phyloP scores from a whole-genome alignment of 2,797 vertebrate species.

The Eutrigla gurnardus region DNA sequence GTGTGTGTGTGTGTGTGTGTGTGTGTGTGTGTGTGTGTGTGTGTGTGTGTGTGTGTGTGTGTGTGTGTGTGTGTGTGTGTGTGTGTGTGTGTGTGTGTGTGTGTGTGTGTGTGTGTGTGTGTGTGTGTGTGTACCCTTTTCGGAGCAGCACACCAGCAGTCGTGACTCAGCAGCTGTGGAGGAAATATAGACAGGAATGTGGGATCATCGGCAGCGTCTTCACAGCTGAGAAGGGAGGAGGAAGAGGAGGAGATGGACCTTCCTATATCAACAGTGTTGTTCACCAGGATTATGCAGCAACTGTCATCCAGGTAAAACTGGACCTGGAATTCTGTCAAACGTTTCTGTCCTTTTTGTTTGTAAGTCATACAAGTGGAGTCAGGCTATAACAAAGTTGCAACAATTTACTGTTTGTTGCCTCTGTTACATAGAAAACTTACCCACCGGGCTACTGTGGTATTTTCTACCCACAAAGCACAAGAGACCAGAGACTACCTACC shows the following conservation, averaged over 20 bases:
- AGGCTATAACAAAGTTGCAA: neutral
- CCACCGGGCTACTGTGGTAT: neutral
- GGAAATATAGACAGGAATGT: constrained; percentile 64
- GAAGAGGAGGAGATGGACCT: constrained; percentile 35
- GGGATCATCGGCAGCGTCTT: constrained; percentile 61
- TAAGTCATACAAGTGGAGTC: neutral
- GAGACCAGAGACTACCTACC: neutral
- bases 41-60: constrained; percentile 37
- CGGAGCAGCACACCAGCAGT: constrained; percentile 78
- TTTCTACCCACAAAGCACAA: neutral
- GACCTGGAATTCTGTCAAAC: neutral
- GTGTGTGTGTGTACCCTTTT: constrained; percentile 32
- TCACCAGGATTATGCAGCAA: constrained; percentile 80
- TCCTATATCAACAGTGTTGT: constrained; percentile 14
- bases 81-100: constrained; percentile 37
- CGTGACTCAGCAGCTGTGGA: constrained; percentile 82
- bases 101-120: constrained; percentile 38
- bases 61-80: constrained; percentile 16
- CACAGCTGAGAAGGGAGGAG: constrained; percentile 28
- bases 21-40: constrained; percentile 22
- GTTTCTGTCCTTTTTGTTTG: neutral
- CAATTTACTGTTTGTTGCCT: neutral
- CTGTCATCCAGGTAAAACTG: constrained; percentile 89
- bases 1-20: no score
- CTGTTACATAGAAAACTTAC: neutral